Evolutionary conservation across 2,797 vertebrate species (phyloP).

Genomic region (Pelochelys cantorii): DNA sequence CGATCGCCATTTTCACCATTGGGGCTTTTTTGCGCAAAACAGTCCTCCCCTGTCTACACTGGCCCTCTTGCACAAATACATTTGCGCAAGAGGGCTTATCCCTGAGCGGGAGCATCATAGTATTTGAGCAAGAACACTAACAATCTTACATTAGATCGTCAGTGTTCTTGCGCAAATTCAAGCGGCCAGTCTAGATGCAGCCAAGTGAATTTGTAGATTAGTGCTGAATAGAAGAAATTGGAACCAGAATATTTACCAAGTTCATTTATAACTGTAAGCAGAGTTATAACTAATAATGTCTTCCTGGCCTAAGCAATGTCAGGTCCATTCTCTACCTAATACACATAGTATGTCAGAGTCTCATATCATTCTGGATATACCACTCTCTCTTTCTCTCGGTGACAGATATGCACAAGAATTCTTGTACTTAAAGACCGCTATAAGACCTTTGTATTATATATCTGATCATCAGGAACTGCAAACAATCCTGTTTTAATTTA

Average conservation of each 20-base stretch:
- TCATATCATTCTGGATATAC: not conserved
- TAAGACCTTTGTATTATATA: not conserved
- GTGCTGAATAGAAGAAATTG: not conserved
- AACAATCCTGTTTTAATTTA: not conserved
- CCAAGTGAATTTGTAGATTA: too few relatives aligned
- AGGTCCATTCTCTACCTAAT: not conserved
- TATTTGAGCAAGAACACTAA: too few relatives aligned
- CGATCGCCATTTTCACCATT: too few relatives aligned
- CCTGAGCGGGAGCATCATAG: too few relatives aligned
- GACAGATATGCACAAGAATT: not conserved
- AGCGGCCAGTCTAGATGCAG: too few relatives aligned
- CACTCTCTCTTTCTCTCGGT: not conserved
- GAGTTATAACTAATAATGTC: not conserved
- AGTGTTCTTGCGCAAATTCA: too few relatives aligned
- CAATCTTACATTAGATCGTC: too few relatives aligned
- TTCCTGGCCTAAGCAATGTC: not conserved
- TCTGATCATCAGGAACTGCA: not conserved
- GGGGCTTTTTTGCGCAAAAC: too few relatives aligned
- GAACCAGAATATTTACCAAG: not conserved
- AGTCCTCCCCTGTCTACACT: too few relatives aligned
- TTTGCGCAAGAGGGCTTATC: too few relatives aligned
- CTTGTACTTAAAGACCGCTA: not conserved
- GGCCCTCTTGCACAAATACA: too few relatives aligned
- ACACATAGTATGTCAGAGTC: not conserved
- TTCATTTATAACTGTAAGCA: not conserved